A percentile compares a stretch with the other conserved stretches of the same genome.
These are phyloP conservation scores for Eumerus sabulonum DNA, from an alignment of 2,888 invertebrate genomes.

Conservation along the genomic window DNA sequence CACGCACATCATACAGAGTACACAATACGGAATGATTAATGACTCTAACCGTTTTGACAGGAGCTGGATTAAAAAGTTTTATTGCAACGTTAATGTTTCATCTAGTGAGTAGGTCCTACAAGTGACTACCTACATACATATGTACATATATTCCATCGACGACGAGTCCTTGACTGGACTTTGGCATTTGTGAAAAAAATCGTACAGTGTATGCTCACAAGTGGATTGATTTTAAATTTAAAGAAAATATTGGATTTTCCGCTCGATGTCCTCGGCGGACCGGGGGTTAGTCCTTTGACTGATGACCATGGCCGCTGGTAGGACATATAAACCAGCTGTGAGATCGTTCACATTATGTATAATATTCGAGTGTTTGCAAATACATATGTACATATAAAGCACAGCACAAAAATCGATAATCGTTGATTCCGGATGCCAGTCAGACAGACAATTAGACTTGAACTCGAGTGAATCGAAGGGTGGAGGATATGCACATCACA, in stretches of 20 bases:
- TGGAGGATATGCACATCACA: background rate
- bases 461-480: slow-evolving; percentile 23
- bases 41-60: slow-evolving; percentile 53
- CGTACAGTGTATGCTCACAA: background rate
- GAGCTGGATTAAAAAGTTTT: slow-evolving; percentile 46
- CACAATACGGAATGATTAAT: slow-evolving; percentile 60
- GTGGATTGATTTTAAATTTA: slow-evolving; percentile 46
- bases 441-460: slow-evolving; percentile 59
- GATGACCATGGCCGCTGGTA: slow-evolving; percentile 3
- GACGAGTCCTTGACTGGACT: slow-evolving; percentile 27
- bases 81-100: slow-evolving; percentile 28
- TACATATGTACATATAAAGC: no score
- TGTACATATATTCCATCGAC: background rate
- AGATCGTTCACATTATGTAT: slow-evolving; percentile 57
- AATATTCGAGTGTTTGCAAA: background rate
- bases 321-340: slow-evolving; percentile 16
- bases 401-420: slow-evolving; percentile 43
- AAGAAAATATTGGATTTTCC: slow-evolving; percentile 41
- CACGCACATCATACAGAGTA: slow-evolving; percentile 41
- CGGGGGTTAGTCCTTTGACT: slow-evolving; percentile 1
- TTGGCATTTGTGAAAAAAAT: no score
- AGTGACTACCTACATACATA: no score
- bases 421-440: slow-evolving; percentile 15
- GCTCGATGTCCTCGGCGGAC: background rate
- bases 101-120: slow-evolving; percentile 11